A percentile compares a stretch with the other conserved stretches of the same genome.
Conservation (phyloP, 2,888 invertebrate genomes). For the Temnothorax ravouxi region DNA sequence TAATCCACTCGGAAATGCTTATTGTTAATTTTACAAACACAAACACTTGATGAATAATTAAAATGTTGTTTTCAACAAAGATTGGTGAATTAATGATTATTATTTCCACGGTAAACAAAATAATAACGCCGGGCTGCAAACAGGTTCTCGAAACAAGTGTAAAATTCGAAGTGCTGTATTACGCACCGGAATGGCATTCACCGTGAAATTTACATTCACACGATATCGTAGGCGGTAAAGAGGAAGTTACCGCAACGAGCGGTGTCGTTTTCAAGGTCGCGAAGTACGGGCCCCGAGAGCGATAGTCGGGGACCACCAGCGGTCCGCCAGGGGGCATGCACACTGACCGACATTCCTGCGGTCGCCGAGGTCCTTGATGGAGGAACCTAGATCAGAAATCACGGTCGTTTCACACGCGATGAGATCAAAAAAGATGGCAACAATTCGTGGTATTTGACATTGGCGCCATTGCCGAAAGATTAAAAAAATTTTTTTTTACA, state of each 20-base stretch:
- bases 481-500: not conserved
- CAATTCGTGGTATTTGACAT: not conserved
- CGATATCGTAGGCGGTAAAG: conserved; percentile 64
- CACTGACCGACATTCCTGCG: conserved; percentile 80
- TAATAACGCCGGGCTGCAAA: not conserved
- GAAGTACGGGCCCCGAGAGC: conserved; percentile 53
- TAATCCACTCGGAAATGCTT: not conserved
- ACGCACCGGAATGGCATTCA: conserved; percentile 31
- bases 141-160: conserved; percentile 23
- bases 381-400: conserved; percentile 74
- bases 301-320: conserved; percentile 69
- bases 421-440: not conserved
- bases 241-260: conserved; percentile 67
- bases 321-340: conserved; percentile 64
- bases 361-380: conserved; percentile 73
- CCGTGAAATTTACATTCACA: conserved; percentile 61
- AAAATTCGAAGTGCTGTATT: conserved; percentile 42
- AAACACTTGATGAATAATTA: not conserved
- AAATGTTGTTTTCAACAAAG: not conserved
- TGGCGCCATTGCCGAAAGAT: not conserved
- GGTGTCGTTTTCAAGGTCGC: conserved; percentile 56
- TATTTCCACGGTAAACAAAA: not conserved
- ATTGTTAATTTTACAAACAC: not conserved
- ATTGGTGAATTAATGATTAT: not conserved
- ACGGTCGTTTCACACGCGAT: conserved; percentile 27